Evolutionary conservation across 2,888 invertebrate species (phyloP), one percentile per base, ranked within the genome.

Genomic region (Andrena trimmerana): DNA sequence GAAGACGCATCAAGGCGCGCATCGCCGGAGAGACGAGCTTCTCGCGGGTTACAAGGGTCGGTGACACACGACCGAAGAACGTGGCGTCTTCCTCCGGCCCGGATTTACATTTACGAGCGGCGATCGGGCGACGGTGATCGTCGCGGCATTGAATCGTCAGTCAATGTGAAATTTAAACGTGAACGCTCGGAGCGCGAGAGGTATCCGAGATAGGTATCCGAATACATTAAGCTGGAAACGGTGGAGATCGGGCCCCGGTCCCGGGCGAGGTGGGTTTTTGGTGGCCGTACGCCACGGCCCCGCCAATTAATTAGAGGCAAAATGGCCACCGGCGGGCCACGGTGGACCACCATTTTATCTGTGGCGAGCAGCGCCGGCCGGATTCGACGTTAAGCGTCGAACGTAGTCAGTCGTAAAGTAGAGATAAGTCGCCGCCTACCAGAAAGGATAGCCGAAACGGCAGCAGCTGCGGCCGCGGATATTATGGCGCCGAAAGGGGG

Each of bases 371-470:
- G 86, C 89, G 84, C 87, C 86, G 85, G 90, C 77, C 79, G 78
- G 89, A 90, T 89, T 90, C 88, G 86, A 86, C 87, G 89, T 90
- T 88, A 89, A 88, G 86, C 88, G 86, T 90, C 86, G 90, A 90
- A 89, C 88, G 90, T 90, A 90, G 91, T 91, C 91, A 91, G 90
- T 93, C 93, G 93, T 93, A 93, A 93, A 93, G 91, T 92, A 93
- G 92, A 93, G 93, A 93, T 92, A 93, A 93, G 93, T 93, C 92
- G 92, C 93, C 93, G 93, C 93, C 93, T 93, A 93, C 93, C 92
- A 92, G 91, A 92, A 89, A 92, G 90, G 92, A 92, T 91, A 91
- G 91, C 92, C 92, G 91, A 93, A 93, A 93, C 92, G 86, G 90
- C 92, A 91, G 92, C 92, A 90, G 91, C 90, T 81, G 81, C 67